Evolutionary conservation across 1,140 invertebrate species (phyloP), one percentile per base, ranked within the genome.

Genomic region (Papilio aristodemus): DNA sequence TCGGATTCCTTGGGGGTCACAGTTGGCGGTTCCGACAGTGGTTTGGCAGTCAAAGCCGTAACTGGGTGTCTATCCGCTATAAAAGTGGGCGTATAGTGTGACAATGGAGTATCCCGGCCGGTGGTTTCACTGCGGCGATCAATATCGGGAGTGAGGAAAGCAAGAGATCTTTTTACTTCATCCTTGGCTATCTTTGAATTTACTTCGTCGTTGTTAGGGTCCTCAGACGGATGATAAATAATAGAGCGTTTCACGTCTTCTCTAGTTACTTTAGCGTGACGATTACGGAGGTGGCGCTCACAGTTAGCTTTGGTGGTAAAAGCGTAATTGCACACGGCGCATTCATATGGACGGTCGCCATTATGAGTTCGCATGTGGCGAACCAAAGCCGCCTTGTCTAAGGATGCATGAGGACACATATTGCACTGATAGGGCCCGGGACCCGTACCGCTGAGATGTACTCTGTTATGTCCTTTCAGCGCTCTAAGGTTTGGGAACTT

Each of bases 251-350:
- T 97, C 0, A 98, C 95, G 72, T 98, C 97, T 68, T 98, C 96
- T 57, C 97, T 94, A 3, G 95, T 78, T 54, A 94, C 92, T 92
- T 97, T 96, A 0, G 95, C 94, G 81, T 99, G 98, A 1, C 97
- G 92, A 92, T 99, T 96, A 81, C 97, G 92, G 83, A 99, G 92
- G 93, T 99, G 96, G 0, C 96, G 90, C 86, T 97, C 96, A 80
- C 96, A 97, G 77, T 97, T 97, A 0, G 96, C 94, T 89, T 99
- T 99, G 0, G 98, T 99, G 1, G 98, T 99, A 87, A 99, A 99
- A 0, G 97, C 97, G 78, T 97, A 98, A 77, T 97, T 97, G 87
- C 98, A 99, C 1, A 98, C 93, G 0, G 95, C 94, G 81, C 98
- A 99, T 82, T 98, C 97, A 81, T 97, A 99, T 0, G 98, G 98